These are phyloP conservation scores for Choreutis nemorana DNA, from an alignment of 2,888 invertebrate species.

Conservation along the genomic window DNA sequence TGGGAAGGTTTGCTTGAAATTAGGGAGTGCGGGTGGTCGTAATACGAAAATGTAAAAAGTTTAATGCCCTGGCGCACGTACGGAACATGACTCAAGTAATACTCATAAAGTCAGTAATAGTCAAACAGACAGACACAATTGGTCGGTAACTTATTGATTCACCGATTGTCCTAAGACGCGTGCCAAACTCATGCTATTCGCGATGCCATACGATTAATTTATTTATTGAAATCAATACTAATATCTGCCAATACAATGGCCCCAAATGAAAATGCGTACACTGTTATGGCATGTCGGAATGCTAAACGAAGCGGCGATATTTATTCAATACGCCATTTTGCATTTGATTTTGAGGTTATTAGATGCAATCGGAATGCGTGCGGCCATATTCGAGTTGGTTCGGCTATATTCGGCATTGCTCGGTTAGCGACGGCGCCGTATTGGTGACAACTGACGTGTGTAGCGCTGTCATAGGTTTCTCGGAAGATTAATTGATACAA, in stretches of 20 bases:
- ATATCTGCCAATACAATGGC: slow-evolving; percentile 63
- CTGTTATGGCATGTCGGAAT: slow-evolving; percentile 62
- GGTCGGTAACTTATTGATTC: slow-evolving; percentile 46
- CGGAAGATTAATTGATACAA: slow-evolving; percentile 31
- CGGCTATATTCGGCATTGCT: slow-evolving; percentile 45
- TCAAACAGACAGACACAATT: slow-evolving; percentile 37
- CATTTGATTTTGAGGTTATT: slow-evolving; percentile 65
- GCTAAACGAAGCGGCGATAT: slow-evolving; percentile 60
- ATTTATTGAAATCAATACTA: slow-evolving; percentile 67
- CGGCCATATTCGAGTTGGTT: slow-evolving; percentile 49
- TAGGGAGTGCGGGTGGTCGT: no score
- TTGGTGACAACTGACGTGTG: slow-evolving; percentile 47
- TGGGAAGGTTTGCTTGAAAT: no score
- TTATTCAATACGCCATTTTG: slow-evolving; percentile 62
- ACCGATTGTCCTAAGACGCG: slow-evolving; percentile 48
- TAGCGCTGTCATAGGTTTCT: slow-evolving; percentile 40
- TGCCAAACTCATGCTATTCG: slow-evolving; percentile 60
- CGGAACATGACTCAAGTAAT: slow-evolving; percentile 49
- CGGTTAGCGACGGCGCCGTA: slow-evolving; percentile 32
- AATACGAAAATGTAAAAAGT: no score
- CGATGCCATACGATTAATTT: slow-evolving; percentile 59
- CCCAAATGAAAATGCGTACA: slow-evolving; percentile 61
- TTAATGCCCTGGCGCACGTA: slow-evolving; percentile 53
- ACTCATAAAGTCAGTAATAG: slow-evolving; percentile 41
- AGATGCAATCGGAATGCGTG: slow-evolving; percentile 63